Conservation (phyloP, 2,797 vertebrate species). For the Brachymystax lenok region DNA sequence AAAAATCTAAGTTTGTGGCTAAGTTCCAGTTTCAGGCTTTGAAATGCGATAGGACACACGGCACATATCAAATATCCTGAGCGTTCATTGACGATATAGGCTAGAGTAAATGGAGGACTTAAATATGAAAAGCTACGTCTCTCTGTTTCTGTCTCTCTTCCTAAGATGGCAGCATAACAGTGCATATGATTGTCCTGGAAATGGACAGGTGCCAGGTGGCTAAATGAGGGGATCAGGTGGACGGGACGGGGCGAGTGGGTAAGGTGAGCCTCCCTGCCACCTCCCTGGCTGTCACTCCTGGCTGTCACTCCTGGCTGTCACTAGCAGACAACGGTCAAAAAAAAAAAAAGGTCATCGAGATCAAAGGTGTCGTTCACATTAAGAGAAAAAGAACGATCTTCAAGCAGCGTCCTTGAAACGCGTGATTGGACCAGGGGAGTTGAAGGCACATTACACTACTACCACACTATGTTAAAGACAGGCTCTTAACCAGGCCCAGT, state of each 20-base stretch:
- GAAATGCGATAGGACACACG: background rate
- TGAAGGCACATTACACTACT: too few species aligned
- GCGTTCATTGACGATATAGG: background rate
- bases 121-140: background rate
- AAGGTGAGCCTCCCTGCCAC: too few species aligned
- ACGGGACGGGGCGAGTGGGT: too few species aligned
- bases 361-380: background rate
- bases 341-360: too few species aligned
- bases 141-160: background rate
- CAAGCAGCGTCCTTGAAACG: background rate
- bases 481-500: constrained; percentile 71
- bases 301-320: too few species aligned
- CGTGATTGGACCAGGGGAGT: constrained; percentile 23
- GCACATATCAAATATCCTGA: background rate
- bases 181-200: background rate
- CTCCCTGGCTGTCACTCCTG: too few species aligned
- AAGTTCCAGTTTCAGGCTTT: constrained; percentile 16
- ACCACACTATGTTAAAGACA: constrained; percentile 54
- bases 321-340: too few species aligned
- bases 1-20: background rate
- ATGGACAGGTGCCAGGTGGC: background rate
- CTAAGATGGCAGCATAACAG: background rate
- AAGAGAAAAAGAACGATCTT: background rate
- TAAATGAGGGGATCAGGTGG: background rate
- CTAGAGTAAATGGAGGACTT: background rate